Conservation (phyloP, 2,888 invertebrate genomes). For the Erebia epiphron region DNA sequence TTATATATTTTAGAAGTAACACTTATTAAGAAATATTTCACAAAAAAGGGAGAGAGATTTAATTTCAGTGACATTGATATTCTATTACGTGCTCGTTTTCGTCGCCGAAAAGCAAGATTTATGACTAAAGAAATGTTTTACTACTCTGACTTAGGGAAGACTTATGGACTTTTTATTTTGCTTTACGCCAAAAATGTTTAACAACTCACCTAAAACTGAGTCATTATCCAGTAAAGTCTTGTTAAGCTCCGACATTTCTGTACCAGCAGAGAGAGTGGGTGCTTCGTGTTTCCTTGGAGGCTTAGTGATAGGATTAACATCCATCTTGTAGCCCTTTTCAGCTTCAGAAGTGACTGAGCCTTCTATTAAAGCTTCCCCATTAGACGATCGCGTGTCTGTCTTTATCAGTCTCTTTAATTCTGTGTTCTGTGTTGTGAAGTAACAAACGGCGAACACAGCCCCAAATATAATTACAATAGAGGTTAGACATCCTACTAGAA, state of each 20-base stretch:
- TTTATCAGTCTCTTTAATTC: conserved; percentile 84
- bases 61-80: conserved; percentile 6
- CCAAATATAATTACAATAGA: conserved; percentile 77
- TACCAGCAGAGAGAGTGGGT: conserved; percentile 85
- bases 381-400: conserved; percentile 83
- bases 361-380: conserved; percentile 87
- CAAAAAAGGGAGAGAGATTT: neutral
- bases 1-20: neutral
- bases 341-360: conserved; percentile 89
- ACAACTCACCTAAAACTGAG: conserved; percentile 86
- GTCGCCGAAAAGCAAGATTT: conserved; percentile 12
- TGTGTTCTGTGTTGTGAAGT: conserved; percentile 78
- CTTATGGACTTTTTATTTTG: conserved; percentile 17
- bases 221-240: conserved; percentile 90
- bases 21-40: neutral
- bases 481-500: conserved; percentile 76
- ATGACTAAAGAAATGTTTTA: conserved; percentile 10
- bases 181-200: conserved; percentile 1
- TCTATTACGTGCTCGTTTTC: conserved; percentile 11
- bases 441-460: conserved; percentile 76
- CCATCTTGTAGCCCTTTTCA: conserved; percentile 90
- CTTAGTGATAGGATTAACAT: conserved; percentile 92
- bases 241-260: conserved; percentile 92
- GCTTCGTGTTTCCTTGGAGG: conserved; percentile 89
- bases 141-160: neutral